These are phyloP conservation scores for Lepus townsendii DNA, from an alignment of 2,797 vertebrate genomes.

Conservation along the genomic window DNA sequence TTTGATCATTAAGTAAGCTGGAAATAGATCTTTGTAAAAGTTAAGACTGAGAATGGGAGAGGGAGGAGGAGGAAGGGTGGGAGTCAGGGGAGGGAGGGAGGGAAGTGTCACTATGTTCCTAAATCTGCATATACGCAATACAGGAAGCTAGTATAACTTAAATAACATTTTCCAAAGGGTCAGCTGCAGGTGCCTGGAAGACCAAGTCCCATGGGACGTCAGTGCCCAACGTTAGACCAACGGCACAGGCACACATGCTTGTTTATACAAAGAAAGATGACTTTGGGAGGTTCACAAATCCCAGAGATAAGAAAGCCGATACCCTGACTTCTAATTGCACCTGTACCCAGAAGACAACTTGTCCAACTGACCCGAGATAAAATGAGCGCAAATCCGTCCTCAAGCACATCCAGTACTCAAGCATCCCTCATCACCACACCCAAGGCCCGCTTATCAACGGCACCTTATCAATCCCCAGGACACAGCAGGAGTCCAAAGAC, in stretches of 20 bases:
- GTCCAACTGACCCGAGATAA: constrained; percentile 79
- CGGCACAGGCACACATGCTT: too few relatives aligned
- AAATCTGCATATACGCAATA: too few relatives aligned
- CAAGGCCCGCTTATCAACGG: neutral
- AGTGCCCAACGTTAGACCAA: neutral
- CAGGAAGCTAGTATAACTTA: too few relatives aligned
- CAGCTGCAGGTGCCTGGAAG: neutral
- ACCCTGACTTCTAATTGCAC: constrained; percentile 12
- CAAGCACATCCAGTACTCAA: neutral
- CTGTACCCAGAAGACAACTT: constrained; percentile 57
- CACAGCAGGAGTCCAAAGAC: neutral
- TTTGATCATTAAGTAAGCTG: too few relatives aligned
- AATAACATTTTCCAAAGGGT: neutral
- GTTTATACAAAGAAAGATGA: neutral
- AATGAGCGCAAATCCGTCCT: constrained; percentile 33
- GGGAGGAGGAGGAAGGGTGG: too few relatives aligned
- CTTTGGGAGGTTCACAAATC: constrained; percentile 21
- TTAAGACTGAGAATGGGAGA: too few relatives aligned
- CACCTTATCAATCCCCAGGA: neutral
- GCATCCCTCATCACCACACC: constrained; percentile 32
- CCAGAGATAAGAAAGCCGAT: neutral
- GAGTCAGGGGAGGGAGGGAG: too few relatives aligned
- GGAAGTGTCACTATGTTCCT: too few relatives aligned
- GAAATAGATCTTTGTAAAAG: too few relatives aligned
- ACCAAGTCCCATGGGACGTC: neutral